These are phyloP conservation scores for Nesogale talazaci DNA, from an alignment of 2,113 vertebrate species.

Conservation along the genomic window DNA sequence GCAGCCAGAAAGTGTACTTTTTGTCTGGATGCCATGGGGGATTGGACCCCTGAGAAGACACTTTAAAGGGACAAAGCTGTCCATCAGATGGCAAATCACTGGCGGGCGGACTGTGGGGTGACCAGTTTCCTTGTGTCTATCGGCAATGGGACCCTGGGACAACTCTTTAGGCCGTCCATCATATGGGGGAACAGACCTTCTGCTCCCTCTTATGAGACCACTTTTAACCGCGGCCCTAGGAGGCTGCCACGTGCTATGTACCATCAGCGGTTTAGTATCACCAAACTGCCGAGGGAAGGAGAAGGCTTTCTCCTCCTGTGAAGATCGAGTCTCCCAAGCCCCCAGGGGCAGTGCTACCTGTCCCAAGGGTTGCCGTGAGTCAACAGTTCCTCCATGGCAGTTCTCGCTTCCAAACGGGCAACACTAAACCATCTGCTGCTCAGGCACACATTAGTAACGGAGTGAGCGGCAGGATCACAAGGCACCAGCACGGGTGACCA, in stretches of 20 bases:
- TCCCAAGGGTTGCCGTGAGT: neutral
- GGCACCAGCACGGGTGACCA: neutral
- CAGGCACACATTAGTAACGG: neutral
- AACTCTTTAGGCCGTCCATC: conserved; percentile 1
- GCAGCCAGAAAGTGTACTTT: conserved; percentile 30
- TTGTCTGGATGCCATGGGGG: neutral
- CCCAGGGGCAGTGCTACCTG: neutral
- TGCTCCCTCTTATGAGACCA: conserved; percentile 4
- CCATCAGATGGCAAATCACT: neutral
- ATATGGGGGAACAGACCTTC: neutral
- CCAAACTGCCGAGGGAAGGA: too few species aligned
- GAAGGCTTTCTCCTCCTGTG: too few species aligned
- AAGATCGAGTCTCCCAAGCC: neutral
- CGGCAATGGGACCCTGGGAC: neutral
- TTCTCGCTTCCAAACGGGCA: neutral
- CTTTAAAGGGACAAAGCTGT: neutral
- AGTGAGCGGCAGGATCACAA: neutral
- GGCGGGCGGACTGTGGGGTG: neutral
- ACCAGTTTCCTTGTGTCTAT: neutral
- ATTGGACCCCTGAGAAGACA: neutral
- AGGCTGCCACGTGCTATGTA: too few species aligned
- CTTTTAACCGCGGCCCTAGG: neutral
- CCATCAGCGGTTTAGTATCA: too few species aligned
- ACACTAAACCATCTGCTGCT: neutral
- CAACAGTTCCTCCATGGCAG: too few species aligned